Percentiles rank a stretch among this genome's conserved stretches.
Conservation (phyloP, 2,113 vertebrate species). For the Murina feae region DNA sequence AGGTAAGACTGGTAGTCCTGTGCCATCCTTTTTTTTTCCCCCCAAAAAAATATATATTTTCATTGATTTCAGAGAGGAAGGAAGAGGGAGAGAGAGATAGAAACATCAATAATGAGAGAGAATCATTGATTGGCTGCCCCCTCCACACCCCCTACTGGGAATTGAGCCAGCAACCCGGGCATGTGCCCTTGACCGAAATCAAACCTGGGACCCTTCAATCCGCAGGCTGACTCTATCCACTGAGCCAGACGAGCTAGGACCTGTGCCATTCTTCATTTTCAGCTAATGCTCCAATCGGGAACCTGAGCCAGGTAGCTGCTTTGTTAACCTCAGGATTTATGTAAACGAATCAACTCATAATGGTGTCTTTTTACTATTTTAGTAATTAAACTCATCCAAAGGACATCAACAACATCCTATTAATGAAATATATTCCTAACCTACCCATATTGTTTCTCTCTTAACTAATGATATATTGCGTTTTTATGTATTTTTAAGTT, state of each 20-base stretch:
- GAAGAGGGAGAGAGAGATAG: too few species aligned
- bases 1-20: neutral
- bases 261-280: neutral
- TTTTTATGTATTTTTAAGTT: conserved; percentile 10
- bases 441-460: neutral
- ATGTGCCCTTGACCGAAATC: too few species aligned
- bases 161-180: too few species aligned
- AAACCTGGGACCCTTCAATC: too few species aligned
- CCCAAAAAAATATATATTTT: too few species aligned
- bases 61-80: too few species aligned
- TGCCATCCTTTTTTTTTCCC: too few species aligned
- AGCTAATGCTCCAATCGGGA: neutral
- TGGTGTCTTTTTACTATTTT: neutral
- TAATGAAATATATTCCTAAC: neutral
- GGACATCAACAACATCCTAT: neutral
- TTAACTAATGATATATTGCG: neutral
- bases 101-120: too few species aligned
- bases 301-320: neutral
- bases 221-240: too few species aligned
- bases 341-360: neutral
- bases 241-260: too few species aligned
- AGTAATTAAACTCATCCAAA: neutral
- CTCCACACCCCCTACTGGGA: too few species aligned
- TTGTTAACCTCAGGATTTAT: neutral
- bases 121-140: too few species aligned